Base-by-base conservation (phyloP, 2,113 vertebrate species). In the Hippotragus niger region DNA sequence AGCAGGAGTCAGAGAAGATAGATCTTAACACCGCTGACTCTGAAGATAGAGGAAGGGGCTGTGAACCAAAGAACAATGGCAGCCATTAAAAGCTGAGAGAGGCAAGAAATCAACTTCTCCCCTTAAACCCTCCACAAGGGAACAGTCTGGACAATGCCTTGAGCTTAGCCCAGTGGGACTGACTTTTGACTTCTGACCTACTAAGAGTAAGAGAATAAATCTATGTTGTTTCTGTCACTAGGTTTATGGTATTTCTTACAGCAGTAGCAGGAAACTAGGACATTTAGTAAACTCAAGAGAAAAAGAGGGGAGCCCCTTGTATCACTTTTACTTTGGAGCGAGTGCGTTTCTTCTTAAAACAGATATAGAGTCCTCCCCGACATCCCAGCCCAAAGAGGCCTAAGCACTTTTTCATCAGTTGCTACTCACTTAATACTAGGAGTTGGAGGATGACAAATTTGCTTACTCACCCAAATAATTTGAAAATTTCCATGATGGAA, bases 401-500 rank as follows among this genome's bases (percentile, higher is more conserved):
- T 84, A 67, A 60, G 50, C 9, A 2, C 9, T 40, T 60, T 55
- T 60, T 74, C 36, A 10, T 57, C 21, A n/a, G 55, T 33, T 45
- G 71, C 53, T 31, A 74, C 13, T 45, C 62, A 64, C 33, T 78
- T 83, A n/a, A 14, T 10, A 74, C 45, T 8, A 87, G 52, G 27
- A 74, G n/a, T 92, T 57, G 25, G 11, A 83, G 29, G 33, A 11
- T 31, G 31, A 83, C 3, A 78, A n/a, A 71, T 88, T 71, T 53
- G 52, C 27, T 96, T 36, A 64, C 74, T 88, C 85, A 84, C 45
- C 43, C 62, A 90, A 90, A 74, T 53, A 78, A 71, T 62, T n/a
- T 76, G 88, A 92, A 95, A 96, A 87, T 40, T 53, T 93, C 78
- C 52, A 74, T 52, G 57, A 94, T 55, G 43, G 31, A 78, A 95